Evolutionary conservation across 2,797 vertebrate genomes (phyloP).

Genomic region (Artibeus jamaicensis): DNA sequence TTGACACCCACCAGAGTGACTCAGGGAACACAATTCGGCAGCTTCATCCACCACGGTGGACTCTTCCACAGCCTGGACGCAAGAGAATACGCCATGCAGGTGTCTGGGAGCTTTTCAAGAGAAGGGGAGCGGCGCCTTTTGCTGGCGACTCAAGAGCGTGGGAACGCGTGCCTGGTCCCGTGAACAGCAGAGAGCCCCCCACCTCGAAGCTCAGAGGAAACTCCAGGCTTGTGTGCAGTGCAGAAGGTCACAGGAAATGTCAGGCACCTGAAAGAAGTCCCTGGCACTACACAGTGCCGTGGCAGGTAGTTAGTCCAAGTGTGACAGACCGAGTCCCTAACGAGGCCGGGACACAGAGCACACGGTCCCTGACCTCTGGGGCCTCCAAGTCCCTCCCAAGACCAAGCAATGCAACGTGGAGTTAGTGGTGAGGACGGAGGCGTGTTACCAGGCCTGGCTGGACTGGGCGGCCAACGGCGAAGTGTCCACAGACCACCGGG

Average conservation of each 20-base stretch:
- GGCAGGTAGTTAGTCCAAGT: neutral
- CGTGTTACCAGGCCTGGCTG: accelerated
- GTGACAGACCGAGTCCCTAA: neutral
- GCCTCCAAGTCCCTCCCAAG: neutral
- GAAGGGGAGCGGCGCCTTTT: neutral
- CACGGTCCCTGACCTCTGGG: neutral
- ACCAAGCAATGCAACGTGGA: neutral
- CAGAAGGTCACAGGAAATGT: neutral
- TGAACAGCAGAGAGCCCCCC: neutral
- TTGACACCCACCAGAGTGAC: neutral
- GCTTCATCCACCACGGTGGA: neutral
- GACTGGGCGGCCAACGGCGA: neutral
- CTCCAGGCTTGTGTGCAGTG: neutral
- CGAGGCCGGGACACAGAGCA: neutral
- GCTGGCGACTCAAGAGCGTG: no score
- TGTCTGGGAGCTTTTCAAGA: neutral
- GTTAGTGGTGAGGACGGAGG: neutral
- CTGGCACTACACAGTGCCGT: accelerated
- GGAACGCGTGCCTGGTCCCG: neutral
- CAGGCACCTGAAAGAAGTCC: neutral
- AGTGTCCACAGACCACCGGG: neutral
- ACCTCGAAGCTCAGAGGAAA: neutral
- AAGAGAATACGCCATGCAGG: neutral
- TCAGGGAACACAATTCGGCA: neutral
- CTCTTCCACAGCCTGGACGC: neutral